These are phyloP conservation scores for Nephrotoma flavescens DNA, from an alignment of 2,888 invertebrate species.

Conservation along the genomic window DNA sequence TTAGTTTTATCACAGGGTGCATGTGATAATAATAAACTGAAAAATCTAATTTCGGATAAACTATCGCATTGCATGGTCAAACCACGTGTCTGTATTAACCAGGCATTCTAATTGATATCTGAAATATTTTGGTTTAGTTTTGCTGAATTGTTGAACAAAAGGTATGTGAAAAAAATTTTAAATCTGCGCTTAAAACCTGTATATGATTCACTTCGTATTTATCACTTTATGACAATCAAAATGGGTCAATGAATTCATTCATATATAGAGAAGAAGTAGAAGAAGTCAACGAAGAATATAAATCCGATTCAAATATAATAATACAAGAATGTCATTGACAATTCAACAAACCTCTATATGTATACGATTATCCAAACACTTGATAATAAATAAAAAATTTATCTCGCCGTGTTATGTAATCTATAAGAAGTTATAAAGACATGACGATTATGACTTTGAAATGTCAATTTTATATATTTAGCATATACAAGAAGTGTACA, in stretches of 20 bases:
- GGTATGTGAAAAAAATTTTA: background rate
- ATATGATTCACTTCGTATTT: background rate
- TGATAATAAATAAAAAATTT: background rate
- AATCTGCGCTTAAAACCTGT: background rate
- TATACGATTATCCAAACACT: background rate
- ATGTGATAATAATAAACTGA: too few species aligned
- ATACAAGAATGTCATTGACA: background rate
- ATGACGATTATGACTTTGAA: background rate
- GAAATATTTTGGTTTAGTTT: background rate
- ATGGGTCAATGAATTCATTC: background rate
- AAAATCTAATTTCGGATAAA: too few species aligned
- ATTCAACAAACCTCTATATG: background rate
- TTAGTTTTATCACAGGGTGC: too few species aligned
- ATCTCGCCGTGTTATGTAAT: background rate
- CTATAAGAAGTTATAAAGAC: background rate
- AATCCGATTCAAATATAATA: background rate
- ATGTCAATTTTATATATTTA: background rate
- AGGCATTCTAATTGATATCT: background rate
- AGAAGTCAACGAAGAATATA: background rate
- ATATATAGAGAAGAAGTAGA: background rate
- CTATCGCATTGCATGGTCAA: too few species aligned
- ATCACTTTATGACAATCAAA: background rate
- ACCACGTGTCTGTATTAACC: too few species aligned
- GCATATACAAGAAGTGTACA: background rate
- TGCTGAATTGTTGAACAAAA: background rate